Conservation (phyloP, 2,113 vertebrate genomes). For the Thunnus thynnus region DNA sequence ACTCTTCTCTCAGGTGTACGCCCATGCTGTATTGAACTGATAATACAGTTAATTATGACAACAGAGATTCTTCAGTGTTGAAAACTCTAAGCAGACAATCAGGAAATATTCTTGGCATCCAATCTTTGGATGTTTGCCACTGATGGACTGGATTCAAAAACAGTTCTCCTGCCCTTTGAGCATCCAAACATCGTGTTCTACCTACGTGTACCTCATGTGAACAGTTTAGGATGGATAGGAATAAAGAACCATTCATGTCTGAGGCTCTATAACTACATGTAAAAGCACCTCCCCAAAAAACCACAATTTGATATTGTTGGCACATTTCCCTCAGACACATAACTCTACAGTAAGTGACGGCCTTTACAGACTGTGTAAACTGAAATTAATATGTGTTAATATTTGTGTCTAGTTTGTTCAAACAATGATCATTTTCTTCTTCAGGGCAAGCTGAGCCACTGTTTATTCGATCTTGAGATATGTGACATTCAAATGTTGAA, state of each 20-base stretch:
- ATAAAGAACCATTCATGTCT: constrained; percentile 29
- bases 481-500: too few relatives aligned
- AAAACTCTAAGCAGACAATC: constrained; percentile 23
- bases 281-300: not conserved
- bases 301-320: not conserved
- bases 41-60: constrained; percentile 4
- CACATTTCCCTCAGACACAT: not conserved
- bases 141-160: constrained; percentile 38
- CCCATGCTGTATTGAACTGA: not conserved
- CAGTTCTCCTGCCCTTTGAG: constrained; percentile 15
- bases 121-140: constrained; percentile 28
- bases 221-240: constrained; percentile 41
- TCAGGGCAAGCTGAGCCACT: too few relatives aligned
- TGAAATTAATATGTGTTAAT: not conserved
- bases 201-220: constrained; percentile 29
- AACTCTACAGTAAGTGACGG: not conserved
- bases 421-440: not conserved
- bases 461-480: too few relatives aligned
- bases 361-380: too few relatives aligned
- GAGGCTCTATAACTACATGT: not conserved
- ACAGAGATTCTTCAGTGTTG: not conserved
- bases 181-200: not conserved
- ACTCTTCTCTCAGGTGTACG: too few relatives aligned
- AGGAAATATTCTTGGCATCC: constrained; percentile 21
- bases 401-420: not conserved